These are phyloP conservation scores for Polydrusus cervinus DNA, from an alignment of 2,888 invertebrate genomes.

Conservation along the genomic window DNA sequence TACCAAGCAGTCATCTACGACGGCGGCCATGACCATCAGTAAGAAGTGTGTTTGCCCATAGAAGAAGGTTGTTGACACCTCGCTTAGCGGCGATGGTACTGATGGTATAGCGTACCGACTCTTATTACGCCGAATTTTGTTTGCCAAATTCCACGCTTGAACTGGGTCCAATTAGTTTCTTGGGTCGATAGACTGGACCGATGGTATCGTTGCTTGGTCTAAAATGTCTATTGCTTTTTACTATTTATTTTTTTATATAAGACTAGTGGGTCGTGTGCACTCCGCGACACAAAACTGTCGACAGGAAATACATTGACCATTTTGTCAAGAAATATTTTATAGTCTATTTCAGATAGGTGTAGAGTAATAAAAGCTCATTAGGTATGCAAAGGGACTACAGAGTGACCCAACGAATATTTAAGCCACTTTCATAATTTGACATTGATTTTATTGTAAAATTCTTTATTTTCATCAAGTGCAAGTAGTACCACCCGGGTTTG, in stretches of 20 bases:
- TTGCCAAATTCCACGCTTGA: constrained; percentile 36
- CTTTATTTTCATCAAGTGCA: too few species aligned
- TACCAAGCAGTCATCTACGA: constrained; percentile 46
- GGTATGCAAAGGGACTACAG: too few species aligned
- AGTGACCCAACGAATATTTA: too few species aligned
- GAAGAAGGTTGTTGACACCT: constrained; percentile 49
- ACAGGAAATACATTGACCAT: too few species aligned
- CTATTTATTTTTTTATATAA: not conserved
- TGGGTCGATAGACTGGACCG: constrained; percentile 18
- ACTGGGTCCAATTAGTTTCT: constrained; percentile 26
- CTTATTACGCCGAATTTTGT: constrained; percentile 38
- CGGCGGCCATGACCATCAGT: constrained; percentile 50
- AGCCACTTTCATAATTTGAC: too few species aligned
- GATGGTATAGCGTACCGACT: constrained; percentile 16
- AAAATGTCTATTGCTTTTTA: not conserved
- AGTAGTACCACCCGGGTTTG: too few species aligned
- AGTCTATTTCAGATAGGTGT: too few species aligned
- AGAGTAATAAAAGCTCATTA: too few species aligned
- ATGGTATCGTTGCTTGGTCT: not conserved
- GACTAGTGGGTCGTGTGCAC: too few species aligned
- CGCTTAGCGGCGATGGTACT: not conserved
- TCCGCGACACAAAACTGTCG: too few species aligned
- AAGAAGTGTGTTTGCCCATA: constrained; percentile 28
- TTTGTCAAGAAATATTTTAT: too few species aligned
- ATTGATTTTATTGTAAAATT: too few species aligned